Base-by-base conservation (phyloP, 2,113 vertebrate species). In the Heterotis niloticus region DNA sequence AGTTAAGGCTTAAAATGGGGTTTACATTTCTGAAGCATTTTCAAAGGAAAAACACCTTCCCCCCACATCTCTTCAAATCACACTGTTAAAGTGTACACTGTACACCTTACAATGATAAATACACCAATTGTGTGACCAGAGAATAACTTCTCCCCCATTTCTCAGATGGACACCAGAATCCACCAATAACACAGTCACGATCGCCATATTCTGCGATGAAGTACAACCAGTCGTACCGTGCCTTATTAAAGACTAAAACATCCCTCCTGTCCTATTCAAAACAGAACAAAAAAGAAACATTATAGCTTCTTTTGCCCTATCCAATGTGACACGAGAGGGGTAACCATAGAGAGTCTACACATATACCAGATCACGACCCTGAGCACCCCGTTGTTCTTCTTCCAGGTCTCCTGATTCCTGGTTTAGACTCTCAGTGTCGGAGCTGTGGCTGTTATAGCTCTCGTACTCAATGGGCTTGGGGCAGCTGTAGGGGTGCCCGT, bases 401-500 rank as follows among this genome's bases (percentile, higher is more conserved):
- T 92, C 91, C 34, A 51, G 83, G 56, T 16, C 66, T 17, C 91
- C 89, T 23, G 89, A 89, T 65, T 91, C 89, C 81, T 92, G 89
- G 64, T 79, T 86, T 12, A 89, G 82, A n/a, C 88, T 88, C 71
- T 89, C 87, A 0, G 81, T 51, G n/a, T 94, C 94, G 2, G 85
- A 90, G 82, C 91, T 91, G 66, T 94, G 93, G 77, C 90, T 90
- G 72, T 88, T 89, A 24, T 91, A 90, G 71, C 92, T 94, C 79
- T 96, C 96, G 24, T 96, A 95, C 84, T 95, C 93, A 74, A 99
- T 96, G 82, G 97, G 97, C 78, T 98, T 98, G 82, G 97, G 97
- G 84, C 95, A 96, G 92, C 96, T 98, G 90, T 98, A 98, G 0
- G 97, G 98, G 83, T 99, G 96, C 18, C 98, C 97, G 83, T 99